Evolutionary conservation across 2,113 vertebrate genomes (phyloP).

Genomic region (Labeo catla): DNA sequence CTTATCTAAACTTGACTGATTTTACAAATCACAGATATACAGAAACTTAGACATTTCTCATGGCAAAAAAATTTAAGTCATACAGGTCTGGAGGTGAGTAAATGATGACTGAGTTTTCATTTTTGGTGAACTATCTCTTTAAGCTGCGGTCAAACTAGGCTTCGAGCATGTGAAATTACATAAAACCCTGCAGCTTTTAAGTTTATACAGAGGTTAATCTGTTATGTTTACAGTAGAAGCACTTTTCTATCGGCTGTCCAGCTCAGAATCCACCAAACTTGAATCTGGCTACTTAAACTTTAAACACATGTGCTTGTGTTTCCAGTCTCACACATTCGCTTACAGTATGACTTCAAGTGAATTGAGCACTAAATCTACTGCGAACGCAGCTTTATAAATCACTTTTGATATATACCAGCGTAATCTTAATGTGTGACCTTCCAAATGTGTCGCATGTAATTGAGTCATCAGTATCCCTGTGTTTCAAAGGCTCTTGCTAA

Average conservation of each 20-base stretch:
- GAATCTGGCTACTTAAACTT: background rate
- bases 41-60: too few species aligned
- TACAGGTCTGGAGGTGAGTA: background rate
- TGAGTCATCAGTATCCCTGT: background rate
- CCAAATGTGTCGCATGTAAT: background rate
- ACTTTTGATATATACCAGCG: background rate
- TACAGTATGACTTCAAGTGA: background rate
- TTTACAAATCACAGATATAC: background rate
- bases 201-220: conserved; percentile 5
- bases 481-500: background rate
- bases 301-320: too few species aligned
- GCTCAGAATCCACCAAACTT: background rate
- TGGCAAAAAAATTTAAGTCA: background rate
- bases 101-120: background rate
- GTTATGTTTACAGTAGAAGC: background rate
- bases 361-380: background rate
- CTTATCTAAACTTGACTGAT: background rate
- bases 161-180: background rate
- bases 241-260: background rate
- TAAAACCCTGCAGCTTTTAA: background rate
- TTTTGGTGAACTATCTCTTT: background rate
- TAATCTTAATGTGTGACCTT: background rate
- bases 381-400: background rate
- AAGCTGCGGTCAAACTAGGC: background rate
- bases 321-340: background rate